Base-by-base conservation (phyloP, 2,888 invertebrate genomes). In the Dichetophora obliterata region DNA sequence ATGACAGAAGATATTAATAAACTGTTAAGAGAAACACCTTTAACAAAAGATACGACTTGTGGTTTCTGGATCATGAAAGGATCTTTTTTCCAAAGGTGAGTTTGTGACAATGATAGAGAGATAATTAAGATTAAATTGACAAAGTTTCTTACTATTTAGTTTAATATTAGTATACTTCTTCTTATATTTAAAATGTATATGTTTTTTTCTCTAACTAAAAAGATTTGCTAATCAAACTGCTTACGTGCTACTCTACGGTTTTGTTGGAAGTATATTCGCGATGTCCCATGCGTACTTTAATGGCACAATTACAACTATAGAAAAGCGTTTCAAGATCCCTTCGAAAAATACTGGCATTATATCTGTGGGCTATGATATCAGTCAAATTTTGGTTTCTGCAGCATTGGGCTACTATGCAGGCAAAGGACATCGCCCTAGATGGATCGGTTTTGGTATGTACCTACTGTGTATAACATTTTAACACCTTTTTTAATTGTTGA, bases 311-410 rank as follows among this genome's bases (percentile, higher is more conserved):
- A 93, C 94, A 72, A 94, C 94, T 3, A 90, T 94, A 79, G 94
- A 94, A 86, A 94, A 94, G 84, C 90, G 94, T 81, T 94, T 93
- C 85, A 93, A 93, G 87, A 93, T 94, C 84, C 93, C 93, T 19
- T 93, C 93, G 54, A 91, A 91, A 85, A 93, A 93, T 34, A 93
- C 93, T 80, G 94, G 94, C 77, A 90, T 94, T 80, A 93, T 94
- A 81, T 92, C 93, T 66, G 92, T 94, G 77, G 94, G 94, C 43
- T 94, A 94, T 86, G 94, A 94, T 85, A 92, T 94, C 80, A 94
- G 93, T 82, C 93, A 93, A 85, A 90, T 94, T 75, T 90, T 94
- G 80, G 92, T 93, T 37, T 93, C 93, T 2, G 91, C 93, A n/a
- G 90, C 92, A 27, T 86, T 94, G 78, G 92, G 93, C 79, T 94